Evolutionary conservation across 2,888 invertebrate genomes (phyloP), one percentile per base, ranked within the genome.

Genomic region (Syritta pipiens): DNA sequence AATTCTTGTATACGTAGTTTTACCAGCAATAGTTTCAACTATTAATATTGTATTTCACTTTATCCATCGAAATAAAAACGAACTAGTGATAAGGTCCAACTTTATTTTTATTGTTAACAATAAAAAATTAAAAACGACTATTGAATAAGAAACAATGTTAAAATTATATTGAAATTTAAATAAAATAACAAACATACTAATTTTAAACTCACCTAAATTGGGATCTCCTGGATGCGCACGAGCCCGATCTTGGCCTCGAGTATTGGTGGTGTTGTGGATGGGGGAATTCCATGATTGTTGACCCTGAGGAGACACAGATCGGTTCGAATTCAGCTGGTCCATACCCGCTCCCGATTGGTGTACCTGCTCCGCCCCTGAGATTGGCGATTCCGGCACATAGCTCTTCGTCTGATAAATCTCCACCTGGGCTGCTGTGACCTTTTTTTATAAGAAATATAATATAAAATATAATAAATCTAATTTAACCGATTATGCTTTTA

Each of bases 391-490:
- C 88, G 85, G 86, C 83, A 85, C 88, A 89, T 85, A 89, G 35
- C 86, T 89, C 89, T 88, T 89, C 89, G 86, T 89, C 89, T 86
- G 89, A 89, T 89, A 89, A 83, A 86, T 89, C 89, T 89, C 89
- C 89, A 89, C 89, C 88, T 88, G 89, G 89, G 88, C 89, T 89
- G 89, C 89, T 88, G 89, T 89, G 88, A 88, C 88, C 88, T 89
- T 26, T 37, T 59, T 37, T n/a, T n/a, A 1, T 22, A 14, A 42
- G 19, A 28, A 24, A 12, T 7, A 49, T 0, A 49, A 1, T 24
- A 5, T 10, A 9, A 10, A 22, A 42, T 19, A n/a, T n/a, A n/a
- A n/a, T n/a, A n/a, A n/a, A n/a, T n/a, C n/a, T n/a, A n/a, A n/a
- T n/a, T n/a, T n/a, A n/a, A n/a, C n/a, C n/a, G n/a, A n/a, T n/a